phyloP scores from a whole-genome alignment of 1,140 invertebrate genomes.

The Diorhabda elongata region DNA sequence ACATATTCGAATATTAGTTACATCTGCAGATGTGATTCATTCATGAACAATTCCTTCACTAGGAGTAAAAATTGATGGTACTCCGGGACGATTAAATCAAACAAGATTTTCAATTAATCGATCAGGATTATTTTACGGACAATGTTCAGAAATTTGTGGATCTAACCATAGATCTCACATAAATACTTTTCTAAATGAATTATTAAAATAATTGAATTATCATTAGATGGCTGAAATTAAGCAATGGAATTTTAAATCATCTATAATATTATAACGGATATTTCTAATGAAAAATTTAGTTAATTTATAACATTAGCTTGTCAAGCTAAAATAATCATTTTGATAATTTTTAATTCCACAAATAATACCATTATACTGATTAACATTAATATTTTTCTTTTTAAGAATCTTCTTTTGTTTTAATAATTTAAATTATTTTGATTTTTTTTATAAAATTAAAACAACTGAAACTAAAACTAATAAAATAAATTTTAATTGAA shows the following conservation, averaged over 20 bases:
- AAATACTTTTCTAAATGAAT: conserved; percentile 57
- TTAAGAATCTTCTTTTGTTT: conserved; percentile 50
- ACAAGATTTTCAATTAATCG: conserved; percentile 53
- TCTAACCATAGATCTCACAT: conserved; percentile 60
- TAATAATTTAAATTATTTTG: conserved; percentile 50
- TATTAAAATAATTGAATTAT: conserved; percentile 49
- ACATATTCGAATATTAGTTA: conserved; percentile 56
- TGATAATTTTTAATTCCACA: conserved; percentile 56
- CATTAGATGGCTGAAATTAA: conserved; percentile 62
- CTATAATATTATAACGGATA: conserved; percentile 42
- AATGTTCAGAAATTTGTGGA: conserved; percentile 78
- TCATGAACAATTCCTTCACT: conserved; percentile 61
- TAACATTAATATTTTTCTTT: conserved; percentile 51
- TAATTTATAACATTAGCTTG: conserved; percentile 53
- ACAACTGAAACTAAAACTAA: conserved; percentile 35
- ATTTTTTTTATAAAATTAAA: conserved; percentile 40
- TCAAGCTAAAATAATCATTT: conserved; percentile 53
- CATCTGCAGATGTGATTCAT: conserved; percentile 64
- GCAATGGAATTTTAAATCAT: conserved; percentile 55
- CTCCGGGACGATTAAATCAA: conserved; percentile 66
- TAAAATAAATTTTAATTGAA: conserved; percentile 47
- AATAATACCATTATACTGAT: conserved; percentile 54
- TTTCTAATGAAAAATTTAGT: conserved; percentile 49
- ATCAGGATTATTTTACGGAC: conserved; percentile 61
- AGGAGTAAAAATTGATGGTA: conserved; percentile 63